Evolutionary conservation across 2,113 vertebrate species (phyloP).

Genomic region (Tichodroma muraria): DNA sequence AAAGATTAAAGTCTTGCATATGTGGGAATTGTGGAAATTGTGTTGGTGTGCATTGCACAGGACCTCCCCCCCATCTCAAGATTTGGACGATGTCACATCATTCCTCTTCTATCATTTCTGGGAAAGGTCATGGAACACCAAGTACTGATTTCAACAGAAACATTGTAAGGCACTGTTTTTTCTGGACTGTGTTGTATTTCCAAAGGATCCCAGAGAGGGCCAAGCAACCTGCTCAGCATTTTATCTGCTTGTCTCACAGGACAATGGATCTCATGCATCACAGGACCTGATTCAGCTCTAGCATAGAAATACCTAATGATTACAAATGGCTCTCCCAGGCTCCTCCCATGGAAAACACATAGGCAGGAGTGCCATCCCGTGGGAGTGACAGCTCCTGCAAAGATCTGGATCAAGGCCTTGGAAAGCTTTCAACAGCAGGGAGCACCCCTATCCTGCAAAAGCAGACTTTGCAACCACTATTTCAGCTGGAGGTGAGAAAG

Average conservation of each 20-base stretch:
- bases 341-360: neutral
- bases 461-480: neutral
- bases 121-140: neutral
- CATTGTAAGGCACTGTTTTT: neutral
- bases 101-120: neutral
- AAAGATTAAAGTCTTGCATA: neutral
- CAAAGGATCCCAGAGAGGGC: neutral
- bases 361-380: neutral
- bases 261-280: neutral
- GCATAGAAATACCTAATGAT: neutral
- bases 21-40: neutral
- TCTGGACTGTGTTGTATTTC: neutral
- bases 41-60: neutral
- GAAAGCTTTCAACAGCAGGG: neutral
- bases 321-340: neutral
- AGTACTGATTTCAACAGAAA: neutral
- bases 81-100: neutral
- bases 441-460: neutral
- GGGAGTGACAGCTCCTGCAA: neutral
- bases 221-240: neutral
- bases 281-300: neutral
- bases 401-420: neutral
- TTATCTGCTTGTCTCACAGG: neutral
- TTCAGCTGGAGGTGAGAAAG: neutral
- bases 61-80: neutral